Evolutionary conservation across 2,113 vertebrate species (phyloP), one percentile per base, ranked within the genome.

Genomic region (Typhlomys cinereus): DNA sequence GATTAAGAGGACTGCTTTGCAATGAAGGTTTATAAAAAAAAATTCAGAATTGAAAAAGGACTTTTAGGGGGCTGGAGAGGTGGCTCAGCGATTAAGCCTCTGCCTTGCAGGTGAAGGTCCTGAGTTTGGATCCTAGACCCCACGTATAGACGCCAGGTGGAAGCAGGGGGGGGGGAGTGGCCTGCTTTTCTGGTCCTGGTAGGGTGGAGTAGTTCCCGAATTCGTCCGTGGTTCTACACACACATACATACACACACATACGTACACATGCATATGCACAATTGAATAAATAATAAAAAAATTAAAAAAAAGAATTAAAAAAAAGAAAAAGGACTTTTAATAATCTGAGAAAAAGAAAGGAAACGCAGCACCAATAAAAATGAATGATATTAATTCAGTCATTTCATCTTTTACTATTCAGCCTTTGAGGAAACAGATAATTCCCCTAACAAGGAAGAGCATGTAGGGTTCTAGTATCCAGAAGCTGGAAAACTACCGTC

Each of bases 21-120:
- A 85, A 48, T 54, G 69, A 79, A 71, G n/a, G 4, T 20, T 70
- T 92, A 34, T 89, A 92, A 76, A 85, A 18, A 76, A 69, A 91
- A 64, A 15, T 27, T 41, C 27, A 25, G 10, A 52, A 76, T 17
- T 64, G 18, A 25, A 29, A 70, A 85, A 1, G 25, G 6, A 23
- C 25, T 59, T 59, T 15, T 59, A 21, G n/a, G n/a, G n/a, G n/a
- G n/a, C n/a, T n/a, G n/a, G n/a, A n/a, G n/a, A n/a, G n/a, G n/a
- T n/a, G n/a, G n/a, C n/a, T n/a, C n/a, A n/a, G n/a, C n/a, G n/a
- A n/a, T n/a, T n/a, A n/a, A n/a, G n/a, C n/a, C n/a, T n/a, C n/a
- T n/a, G n/a, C n/a, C n/a, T n/a, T n/a, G n/a, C n/a, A n/a, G n/a
- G n/a, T n/a, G n/a, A n/a, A n/a, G n/a, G n/a, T n/a, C n/a, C n/a